Evolutionary conservation across 2,113 vertebrate genomes (phyloP).

Genomic region (Corythornis vintsioides): DNA sequence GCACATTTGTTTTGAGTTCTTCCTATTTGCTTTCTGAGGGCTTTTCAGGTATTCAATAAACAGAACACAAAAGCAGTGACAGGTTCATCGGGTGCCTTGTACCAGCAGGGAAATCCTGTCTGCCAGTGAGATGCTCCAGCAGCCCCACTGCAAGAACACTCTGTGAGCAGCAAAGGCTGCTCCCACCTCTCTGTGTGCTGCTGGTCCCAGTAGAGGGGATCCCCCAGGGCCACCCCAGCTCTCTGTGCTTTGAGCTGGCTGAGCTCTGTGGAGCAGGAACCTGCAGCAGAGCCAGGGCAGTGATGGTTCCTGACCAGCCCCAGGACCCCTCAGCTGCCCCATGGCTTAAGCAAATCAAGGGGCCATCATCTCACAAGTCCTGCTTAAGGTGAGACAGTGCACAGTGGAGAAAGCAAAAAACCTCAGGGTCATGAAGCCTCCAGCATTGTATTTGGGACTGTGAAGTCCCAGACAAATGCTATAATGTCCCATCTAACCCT

Average conservation of each 20-base stretch:
- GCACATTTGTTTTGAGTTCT: background rate
- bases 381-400: fast-evolving
- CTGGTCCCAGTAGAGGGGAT: background rate
- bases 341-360: background rate
- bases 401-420: background rate
- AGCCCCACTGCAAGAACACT: background rate
- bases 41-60: conserved; percentile 19
- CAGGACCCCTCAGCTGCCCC: background rate
- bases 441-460: background rate
- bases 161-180: background rate
- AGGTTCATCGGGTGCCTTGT: background rate
- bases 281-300: background rate
- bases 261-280: background rate
- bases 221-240: background rate
- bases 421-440: background rate
- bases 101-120: background rate
- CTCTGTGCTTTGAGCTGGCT: background rate
- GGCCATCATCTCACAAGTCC: fast-evolving
- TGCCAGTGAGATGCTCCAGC: background rate
- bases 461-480: background rate
- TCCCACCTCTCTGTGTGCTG: background rate
- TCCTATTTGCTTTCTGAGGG: conserved; percentile 10
- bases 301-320: background rate
- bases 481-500: background rate
- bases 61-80: background rate